Conservation (phyloP, 2,888 invertebrate genomes). For the Deilephila porcellus region DNA sequence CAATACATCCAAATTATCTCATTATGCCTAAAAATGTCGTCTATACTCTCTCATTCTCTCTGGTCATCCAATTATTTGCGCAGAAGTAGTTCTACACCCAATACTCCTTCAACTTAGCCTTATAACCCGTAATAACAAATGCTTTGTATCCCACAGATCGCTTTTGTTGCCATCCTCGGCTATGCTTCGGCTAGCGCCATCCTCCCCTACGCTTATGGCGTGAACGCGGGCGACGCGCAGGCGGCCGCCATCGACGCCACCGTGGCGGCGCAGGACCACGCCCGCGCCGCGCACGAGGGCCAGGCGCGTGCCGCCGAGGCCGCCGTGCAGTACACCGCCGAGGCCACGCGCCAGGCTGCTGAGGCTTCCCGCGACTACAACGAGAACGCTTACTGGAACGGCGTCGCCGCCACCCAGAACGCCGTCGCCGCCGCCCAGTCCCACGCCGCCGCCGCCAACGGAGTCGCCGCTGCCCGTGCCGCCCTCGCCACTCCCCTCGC, state of each 20-base stretch:
- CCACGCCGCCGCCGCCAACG: conserved; percentile 72
- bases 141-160: conserved; percentile 59
- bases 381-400: conserved; percentile 79
- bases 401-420: conserved; percentile 73
- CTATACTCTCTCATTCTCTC: background rate
- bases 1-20: background rate
- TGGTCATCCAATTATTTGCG: too few species aligned
- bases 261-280: conserved; percentile 70
- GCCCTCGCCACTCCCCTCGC: conserved; percentile 42
- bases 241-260: conserved; percentile 77
- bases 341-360: conserved; percentile 65
- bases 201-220: conserved; percentile 65
- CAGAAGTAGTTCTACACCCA: background rate
- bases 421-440: conserved; percentile 76
- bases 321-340: conserved; percentile 69
- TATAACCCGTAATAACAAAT: background rate
- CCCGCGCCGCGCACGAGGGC: conserved; percentile 67
- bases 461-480: conserved; percentile 57
- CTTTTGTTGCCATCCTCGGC: conserved; percentile 80
- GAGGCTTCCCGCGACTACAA: conserved; percentile 72
- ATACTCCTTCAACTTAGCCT: background rate
- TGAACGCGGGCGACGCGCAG: conserved; percentile 76
- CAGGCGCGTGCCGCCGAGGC: conserved; percentile 74
- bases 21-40: background rate
- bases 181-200: conserved; percentile 76